Percentiles rank a stretch among this genome's conserved stretches.
Conservation (phyloP, 1,140 invertebrate genomes). For the Tribolium madens region DNA sequence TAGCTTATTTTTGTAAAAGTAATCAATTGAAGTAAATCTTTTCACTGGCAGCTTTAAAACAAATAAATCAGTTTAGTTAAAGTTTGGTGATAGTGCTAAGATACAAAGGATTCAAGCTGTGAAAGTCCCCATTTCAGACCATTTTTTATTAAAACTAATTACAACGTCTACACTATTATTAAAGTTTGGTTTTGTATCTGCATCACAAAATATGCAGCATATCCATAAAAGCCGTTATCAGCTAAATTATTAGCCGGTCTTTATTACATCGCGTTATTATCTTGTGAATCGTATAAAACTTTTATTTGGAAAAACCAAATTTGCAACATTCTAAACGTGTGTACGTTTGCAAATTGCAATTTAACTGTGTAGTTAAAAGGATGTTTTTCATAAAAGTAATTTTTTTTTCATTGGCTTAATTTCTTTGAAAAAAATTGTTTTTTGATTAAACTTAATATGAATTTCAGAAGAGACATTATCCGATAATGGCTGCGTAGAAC, state of each 20-base stretch:
- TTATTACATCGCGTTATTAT: constrained; percentile 10
- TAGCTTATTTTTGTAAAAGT: no score
- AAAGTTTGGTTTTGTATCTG: constrained; percentile 3
- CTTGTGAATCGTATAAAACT: constrained; percentile 7
- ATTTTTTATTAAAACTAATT: constrained; percentile 21
- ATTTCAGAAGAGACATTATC: constrained; percentile 6
- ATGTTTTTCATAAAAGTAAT: no score
- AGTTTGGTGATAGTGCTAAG: background rate
- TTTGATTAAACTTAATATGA: background rate
- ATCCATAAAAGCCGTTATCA: constrained; percentile 19
- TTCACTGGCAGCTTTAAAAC: no score
- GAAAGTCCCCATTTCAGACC: background rate
- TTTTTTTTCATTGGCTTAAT: background rate
- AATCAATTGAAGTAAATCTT: no score
- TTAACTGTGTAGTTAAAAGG: no score
- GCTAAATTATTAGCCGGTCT: constrained; percentile 5
- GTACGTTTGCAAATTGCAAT: no score
- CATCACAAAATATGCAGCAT: constrained; percentile 9
- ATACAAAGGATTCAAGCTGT: background rate
- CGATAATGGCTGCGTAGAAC: background rate
- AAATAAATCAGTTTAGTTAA: no score
- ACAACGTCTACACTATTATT: constrained; percentile 6
- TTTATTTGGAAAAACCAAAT: background rate
- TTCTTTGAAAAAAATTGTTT: background rate
- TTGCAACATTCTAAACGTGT: background rate